Conservation (phyloP, 2,797 vertebrate genomes). For the Gymnothorax javanicus region DNA sequence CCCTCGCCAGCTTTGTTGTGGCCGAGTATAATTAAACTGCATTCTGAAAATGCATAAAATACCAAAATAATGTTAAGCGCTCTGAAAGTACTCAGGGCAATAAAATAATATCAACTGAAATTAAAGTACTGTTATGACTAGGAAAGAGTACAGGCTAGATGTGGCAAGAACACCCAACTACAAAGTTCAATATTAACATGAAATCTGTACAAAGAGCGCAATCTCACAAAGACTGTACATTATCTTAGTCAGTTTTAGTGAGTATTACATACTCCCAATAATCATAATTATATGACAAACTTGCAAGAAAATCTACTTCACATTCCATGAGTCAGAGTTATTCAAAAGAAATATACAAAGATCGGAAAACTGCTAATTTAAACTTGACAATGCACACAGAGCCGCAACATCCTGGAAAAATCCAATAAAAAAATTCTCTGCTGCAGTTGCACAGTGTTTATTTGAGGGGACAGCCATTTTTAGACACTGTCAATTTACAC, state of each 20-base stretch:
- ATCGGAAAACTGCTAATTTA: neutral
- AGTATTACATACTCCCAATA: neutral
- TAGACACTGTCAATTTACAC: neutral
- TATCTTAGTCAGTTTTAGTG: neutral
- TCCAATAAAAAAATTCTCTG: neutral
- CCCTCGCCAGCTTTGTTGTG: too few species aligned
- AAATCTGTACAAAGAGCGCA: neutral
- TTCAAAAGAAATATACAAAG: neutral
- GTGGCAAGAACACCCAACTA: neutral
- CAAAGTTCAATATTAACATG: neutral
- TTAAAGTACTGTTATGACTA: too few species aligned
- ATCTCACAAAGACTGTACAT: too few species aligned
- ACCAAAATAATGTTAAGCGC: too few species aligned
- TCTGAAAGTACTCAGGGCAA: too few species aligned
- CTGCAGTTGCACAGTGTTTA: neutral
- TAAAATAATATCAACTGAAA: too few species aligned
- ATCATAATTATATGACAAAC: neutral
- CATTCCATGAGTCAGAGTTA: neutral
- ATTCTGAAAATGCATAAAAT: too few species aligned
- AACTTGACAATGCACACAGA: neutral
- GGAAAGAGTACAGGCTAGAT: neutral
- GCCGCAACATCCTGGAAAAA: neutral
- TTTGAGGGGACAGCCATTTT: neutral
- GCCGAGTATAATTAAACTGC: too few species aligned
- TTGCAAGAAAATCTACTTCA: neutral